Percentiles rank a stretch among this genome's conserved stretches.
Conservation (phyloP, 2,888 invertebrate species). For the Dicyrtoma fusca region DNA sequence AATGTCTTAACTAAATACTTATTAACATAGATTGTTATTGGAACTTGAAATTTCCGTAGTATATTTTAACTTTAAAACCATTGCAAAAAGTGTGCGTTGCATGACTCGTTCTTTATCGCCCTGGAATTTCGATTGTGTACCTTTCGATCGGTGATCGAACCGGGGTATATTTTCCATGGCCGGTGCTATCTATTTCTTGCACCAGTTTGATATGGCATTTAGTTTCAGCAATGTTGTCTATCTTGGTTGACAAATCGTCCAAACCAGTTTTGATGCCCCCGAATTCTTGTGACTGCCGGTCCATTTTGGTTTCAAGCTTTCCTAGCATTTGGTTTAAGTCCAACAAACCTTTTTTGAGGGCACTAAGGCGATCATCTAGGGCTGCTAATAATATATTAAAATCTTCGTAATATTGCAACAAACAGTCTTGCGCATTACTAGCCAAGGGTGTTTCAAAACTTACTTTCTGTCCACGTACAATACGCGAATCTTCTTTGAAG, state of each 20-base stretch:
- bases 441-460: too few relatives aligned
- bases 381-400: too few relatives aligned
- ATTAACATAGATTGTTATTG: too few relatives aligned
- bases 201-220: neutral
- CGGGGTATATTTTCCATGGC: neutral
- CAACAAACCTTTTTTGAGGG: neutral
- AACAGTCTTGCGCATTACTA: too few relatives aligned
- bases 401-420: too few relatives aligned
- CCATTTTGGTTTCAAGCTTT: neutral
- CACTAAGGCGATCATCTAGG: neutral
- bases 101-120: too few relatives aligned
- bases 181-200: neutral
- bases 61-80: too few relatives aligned
- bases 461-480: neutral
- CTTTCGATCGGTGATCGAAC: neutral
- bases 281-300: neutral
- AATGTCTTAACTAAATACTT: too few relatives aligned
- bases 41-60: too few relatives aligned
- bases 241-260: neutral
- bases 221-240: neutral
- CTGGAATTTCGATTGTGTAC: too few relatives aligned
- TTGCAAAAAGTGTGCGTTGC: too few relatives aligned
- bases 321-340: neutral
- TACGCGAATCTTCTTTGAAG: conserved; percentile 10
- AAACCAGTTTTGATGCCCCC: neutral